Base-by-base conservation (phyloP, 2,797 vertebrate species). In the Malacoctenus gilli region DNA sequence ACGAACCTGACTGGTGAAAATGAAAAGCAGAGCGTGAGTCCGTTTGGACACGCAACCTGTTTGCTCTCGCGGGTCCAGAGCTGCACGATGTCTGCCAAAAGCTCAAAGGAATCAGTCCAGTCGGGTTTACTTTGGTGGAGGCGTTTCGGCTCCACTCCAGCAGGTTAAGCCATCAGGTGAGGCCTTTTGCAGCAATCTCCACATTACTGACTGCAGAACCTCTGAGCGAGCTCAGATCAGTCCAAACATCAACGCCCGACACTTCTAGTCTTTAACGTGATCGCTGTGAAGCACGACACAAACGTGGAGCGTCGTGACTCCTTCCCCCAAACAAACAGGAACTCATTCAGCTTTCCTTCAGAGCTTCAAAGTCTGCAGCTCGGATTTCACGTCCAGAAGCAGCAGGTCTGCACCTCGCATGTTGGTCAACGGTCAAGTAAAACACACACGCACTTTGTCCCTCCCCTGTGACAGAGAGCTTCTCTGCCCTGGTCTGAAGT, bases 401-500 rank as follows among this genome's bases (percentile, higher is more conserved):
- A 25, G 11, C 7, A 25, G 1, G 0, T 49, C 44, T 66, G n/a
- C 20, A 12, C 30, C 5, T 30, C 12, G 20, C 2, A 11, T 65
- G 46, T 2, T 72, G 68, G 2, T 19, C 67, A 80, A 28, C 15
- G 60, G 11, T 68, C 14, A 28, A 28, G 25, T 2, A 41, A 35
- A 30, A 41, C n/a, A 34, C 38, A 39, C 46, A 44, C 16, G 25
- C 41, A n/a, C 22, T n/a, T 15, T 31, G 72, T 60, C 62, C 76
- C 80, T 81, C 80, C 84, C 61, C 5, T 46, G 52, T 47, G 30
- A 6, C 63, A 66, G 41, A 66, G 35, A 51, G 18, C 30, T 40
- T 58, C 59, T 58, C 58, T 59, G 18, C 32, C 61, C 49, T 15
- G 46, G 5, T 30, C 22, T 76, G 59, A 82, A 83, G 61, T 57